A percentile compares a stretch with the other conserved stretches of the same genome.
phyloP scores from a whole-genome alignment of 2,797 vertebrate species.

The Cynopterus sphinx region DNA sequence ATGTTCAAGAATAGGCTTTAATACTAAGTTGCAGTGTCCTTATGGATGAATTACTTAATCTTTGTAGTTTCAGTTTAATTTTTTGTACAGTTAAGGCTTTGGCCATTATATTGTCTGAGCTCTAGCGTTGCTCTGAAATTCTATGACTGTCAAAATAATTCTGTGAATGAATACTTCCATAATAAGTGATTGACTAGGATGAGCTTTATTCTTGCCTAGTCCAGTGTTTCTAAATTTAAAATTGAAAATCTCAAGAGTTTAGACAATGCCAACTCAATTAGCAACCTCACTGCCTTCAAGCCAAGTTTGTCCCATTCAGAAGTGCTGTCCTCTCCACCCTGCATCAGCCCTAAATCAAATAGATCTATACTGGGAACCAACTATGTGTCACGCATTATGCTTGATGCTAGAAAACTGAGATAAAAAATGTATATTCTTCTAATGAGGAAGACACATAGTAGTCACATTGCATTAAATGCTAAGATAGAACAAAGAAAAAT shows the following conservation, averaged over 20 bases:
- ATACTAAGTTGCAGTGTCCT: neutral
- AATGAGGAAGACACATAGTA: neutral
- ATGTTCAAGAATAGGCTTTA: neutral
- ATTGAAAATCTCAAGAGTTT: neutral
- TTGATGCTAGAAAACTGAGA: neutral
- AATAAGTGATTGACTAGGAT: neutral
- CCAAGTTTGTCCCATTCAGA: neutral
- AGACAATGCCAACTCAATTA: neutral
- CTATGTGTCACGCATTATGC: neutral
- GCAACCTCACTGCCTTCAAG: neutral
- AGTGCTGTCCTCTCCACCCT: rapidly evolving
- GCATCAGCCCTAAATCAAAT: neutral
- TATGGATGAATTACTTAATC: neutral
- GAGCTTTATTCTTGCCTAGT: neutral
- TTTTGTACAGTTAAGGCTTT: neutral
- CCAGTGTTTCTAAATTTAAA: neutral
- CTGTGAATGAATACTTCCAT: neutral
- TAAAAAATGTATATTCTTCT: neutral
- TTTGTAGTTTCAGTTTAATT: neutral
- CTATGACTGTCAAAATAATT: neutral
- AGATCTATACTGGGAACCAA: neutral
- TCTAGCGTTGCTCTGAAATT: neutral
- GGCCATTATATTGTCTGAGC: neutral
- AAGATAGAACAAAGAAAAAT: neutral
- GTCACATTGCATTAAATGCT: neutral